phyloP scores from a whole-genome alignment of 35 echinoderm and acorn worm species.

The Ophiothrix spiculata region DNA sequence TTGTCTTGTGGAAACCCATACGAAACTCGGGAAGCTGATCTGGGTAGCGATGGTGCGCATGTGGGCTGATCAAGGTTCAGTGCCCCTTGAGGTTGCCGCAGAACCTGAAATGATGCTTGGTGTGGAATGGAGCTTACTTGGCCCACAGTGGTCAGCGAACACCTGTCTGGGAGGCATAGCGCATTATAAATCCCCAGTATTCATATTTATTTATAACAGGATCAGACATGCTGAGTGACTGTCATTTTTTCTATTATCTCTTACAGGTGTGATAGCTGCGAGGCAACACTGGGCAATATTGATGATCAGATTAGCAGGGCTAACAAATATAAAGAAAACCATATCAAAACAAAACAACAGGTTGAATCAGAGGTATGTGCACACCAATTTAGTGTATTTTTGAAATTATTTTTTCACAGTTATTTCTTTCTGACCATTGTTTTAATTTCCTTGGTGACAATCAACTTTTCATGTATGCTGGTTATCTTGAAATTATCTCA shows the following conservation, averaged over 20 bases:
- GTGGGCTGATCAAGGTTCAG: too few relatives aligned
- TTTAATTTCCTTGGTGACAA: not conserved
- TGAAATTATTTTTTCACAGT: not conserved
- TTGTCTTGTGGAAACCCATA: too few relatives aligned
- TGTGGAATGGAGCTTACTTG: too few relatives aligned
- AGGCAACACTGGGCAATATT: conserved; percentile 72
- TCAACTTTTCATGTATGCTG: not conserved
- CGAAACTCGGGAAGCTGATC: too few relatives aligned
- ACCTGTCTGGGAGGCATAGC: too few relatives aligned
- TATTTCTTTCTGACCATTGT: not conserved
- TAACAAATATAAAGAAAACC: conserved; percentile 85
- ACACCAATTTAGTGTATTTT: not conserved
- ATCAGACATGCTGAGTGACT: too few relatives aligned
- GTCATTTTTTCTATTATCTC: not conserved
- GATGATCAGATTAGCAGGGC: conserved; percentile 90
- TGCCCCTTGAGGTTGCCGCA: too few relatives aligned
- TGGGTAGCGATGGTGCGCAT: too few relatives aligned
- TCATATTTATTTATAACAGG: too few relatives aligned
- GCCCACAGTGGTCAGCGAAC: too few relatives aligned
- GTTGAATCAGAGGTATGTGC: conserved; percentile 44
- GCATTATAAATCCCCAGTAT: too few relatives aligned
- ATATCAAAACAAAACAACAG: conserved; percentile 73
- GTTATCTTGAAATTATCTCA: not conserved
- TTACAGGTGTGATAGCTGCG: conserved; percentile 93
- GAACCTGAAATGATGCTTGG: too few relatives aligned